Evolutionary conservation across 2,888 invertebrate genomes (phyloP), one percentile per base, ranked within the genome.

Genomic region (Teinopalpus imperialis): DNA sequence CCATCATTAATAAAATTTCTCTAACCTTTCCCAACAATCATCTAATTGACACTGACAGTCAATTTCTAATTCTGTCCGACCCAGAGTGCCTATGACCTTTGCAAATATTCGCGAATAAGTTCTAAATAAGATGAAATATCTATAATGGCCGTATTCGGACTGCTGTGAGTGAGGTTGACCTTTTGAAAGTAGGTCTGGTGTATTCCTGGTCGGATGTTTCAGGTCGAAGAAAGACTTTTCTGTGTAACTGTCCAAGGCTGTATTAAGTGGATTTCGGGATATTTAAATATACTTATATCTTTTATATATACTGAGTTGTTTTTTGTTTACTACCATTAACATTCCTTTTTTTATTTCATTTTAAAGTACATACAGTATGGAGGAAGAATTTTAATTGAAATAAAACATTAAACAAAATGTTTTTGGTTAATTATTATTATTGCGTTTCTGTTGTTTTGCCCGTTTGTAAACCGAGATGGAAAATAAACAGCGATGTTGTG

Each of bases 81-180:
- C 48, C 37, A 49, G 48, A 50, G 52, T 27, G 24, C 24, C 36
- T 16, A 4, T 35, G 49, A 50, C 50, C 51, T 49, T 53, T 49
- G 46, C 31, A 43, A 51, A 48, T 46, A 48, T 54, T 50, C 51
- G 27, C 30, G 37, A 54, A 49, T 41, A 37, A 45, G 51, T 43
- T 49, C 42, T 37, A 48, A 53, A 57, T 53, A 51, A 45, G 49
- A 51, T 56, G 50, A 49, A 56, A 57, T 53, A 60, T 58, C 55
- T 57, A 55, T 49, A 48, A 51, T 30, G 43, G 37, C 43, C 45
- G 52, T 54, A 54, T 58, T 51, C 43, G 42, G 32, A 43, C 50
- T 29, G 50, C 32, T 31, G 39, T 48, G 39, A 52, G 49, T 21
- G 24, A 24, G 27, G 27, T 26, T 51, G 53, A 53, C 51, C 53